Percentiles rank a stretch among this genome's conserved stretches.
These are phyloP conservation scores for Crematogaster levior DNA, from an alignment of 2,888 invertebrate species.

Conservation along the genomic window DNA sequence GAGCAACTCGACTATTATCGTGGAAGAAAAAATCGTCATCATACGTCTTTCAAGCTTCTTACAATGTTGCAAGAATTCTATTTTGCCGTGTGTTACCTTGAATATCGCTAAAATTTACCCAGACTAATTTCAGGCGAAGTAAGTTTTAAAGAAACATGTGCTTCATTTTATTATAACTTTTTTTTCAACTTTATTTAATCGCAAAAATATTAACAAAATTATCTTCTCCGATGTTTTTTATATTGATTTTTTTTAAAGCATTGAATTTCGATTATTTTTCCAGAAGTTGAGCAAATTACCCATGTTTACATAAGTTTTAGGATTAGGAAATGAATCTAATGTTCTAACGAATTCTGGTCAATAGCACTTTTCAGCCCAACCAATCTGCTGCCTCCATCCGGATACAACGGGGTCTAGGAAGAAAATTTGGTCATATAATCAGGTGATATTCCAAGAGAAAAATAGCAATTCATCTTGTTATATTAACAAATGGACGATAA, in stretches of 20 bases:
- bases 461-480: constrained; percentile 77
- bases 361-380: neutral
- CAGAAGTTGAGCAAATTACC: too few species aligned
- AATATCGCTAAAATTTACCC: too few species aligned
- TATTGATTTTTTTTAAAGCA: too few species aligned
- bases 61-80: constrained; percentile 6
- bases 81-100: neutral
- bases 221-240: too few species aligned
- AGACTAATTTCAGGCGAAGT: too few species aligned
- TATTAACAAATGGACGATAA: constrained; percentile 79
- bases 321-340: constrained; percentile 17
- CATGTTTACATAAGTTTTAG: too few species aligned
- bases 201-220: too few species aligned
- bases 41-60: neutral
- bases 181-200: too few species aligned
- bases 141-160: too few species aligned
- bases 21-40: neutral
- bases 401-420: neutral
- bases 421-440: constrained; percentile 64
- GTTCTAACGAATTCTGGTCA: neutral
- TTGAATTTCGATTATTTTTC: too few species aligned
- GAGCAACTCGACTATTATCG: neutral
- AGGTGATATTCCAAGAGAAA: constrained; percentile 58
- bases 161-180: too few species aligned
- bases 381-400: neutral